Percentiles rank a stretch among this genome's conserved stretches.
Conservation (phyloP, 2,113 vertebrate species). For the Hirundichthys speculiger region DNA sequence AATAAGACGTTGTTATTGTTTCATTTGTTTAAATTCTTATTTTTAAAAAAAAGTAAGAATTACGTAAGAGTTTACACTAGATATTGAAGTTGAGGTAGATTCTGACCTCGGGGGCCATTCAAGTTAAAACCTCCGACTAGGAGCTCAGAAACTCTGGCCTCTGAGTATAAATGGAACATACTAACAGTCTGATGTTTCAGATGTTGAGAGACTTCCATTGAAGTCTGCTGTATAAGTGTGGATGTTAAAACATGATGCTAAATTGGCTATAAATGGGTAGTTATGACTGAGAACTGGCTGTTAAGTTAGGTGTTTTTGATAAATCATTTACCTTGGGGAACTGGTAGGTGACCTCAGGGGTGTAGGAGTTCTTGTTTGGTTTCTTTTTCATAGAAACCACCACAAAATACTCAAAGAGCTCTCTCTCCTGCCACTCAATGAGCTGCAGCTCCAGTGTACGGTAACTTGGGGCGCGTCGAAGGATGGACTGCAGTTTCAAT, state of each 20-base stretch:
- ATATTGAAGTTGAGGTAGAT: too few species aligned
- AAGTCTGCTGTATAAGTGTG: too few species aligned
- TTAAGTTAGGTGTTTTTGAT: conserved; percentile 1
- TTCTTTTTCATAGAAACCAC: conserved; percentile 98
- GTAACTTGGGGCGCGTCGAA: conserved; percentile 94
- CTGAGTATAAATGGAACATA: too few species aligned
- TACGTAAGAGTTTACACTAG: too few species aligned
- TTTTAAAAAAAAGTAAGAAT: too few species aligned
- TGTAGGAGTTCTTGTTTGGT: conserved; percentile 92
- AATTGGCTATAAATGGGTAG: background rate
- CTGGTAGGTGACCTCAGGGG: conserved; percentile 96
- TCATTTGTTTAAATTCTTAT: too few species aligned
- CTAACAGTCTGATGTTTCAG: too few species aligned
- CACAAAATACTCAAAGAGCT: conserved; percentile 98
- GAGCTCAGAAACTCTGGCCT: too few species aligned
- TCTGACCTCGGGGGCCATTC: too few species aligned
- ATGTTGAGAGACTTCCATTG: too few species aligned
- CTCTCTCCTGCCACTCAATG: conserved; percentile 98
- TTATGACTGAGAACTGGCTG: background rate
- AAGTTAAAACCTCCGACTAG: too few species aligned
- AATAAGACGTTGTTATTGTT: too few species aligned
- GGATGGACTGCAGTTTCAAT: conserved; percentile 94
- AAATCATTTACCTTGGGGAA: conserved; percentile 96
- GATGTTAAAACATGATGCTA: background rate
- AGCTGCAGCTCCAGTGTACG: conserved; percentile 96